Conservation (phyloP, 2,797 vertebrate species). For the Tachyglossus aculeatus region DNA sequence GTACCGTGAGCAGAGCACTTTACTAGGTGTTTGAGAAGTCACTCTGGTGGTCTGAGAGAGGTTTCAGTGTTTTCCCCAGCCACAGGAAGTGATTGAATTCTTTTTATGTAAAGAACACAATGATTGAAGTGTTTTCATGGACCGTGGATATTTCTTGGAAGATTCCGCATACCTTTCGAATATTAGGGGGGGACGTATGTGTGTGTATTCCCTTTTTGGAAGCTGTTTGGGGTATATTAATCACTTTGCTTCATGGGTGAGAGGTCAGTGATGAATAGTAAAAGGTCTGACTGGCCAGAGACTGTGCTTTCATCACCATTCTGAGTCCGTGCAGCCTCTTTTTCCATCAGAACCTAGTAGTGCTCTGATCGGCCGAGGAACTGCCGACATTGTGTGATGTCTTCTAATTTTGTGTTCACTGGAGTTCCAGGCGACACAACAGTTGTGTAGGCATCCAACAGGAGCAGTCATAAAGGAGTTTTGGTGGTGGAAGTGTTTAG, state of each 20-base stretch:
- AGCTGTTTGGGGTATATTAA: too few species aligned
- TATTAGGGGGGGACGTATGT: too few species aligned
- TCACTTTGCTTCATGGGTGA: constrained; percentile 3
- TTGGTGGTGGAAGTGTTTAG: background rate
- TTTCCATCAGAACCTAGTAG: background rate
- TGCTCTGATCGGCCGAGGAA: background rate
- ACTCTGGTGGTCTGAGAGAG: too few species aligned
- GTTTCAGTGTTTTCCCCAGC: too few species aligned
- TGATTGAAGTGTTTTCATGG: too few species aligned
- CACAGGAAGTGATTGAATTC: too few species aligned
- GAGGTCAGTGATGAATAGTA: constrained; percentile 8
- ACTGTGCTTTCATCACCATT: background rate
- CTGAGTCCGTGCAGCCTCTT: background rate
- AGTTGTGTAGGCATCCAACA: background rate
- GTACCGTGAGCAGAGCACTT: too few species aligned
- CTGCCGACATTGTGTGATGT: background rate
- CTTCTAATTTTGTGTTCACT: background rate
- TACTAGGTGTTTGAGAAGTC: too few species aligned
- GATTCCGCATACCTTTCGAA: too few species aligned
- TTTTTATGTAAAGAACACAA: too few species aligned
- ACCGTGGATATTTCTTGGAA: too few species aligned
- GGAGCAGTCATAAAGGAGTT: background rate
- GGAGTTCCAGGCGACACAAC: background rate
- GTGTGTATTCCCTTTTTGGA: too few species aligned
- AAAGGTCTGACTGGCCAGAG: background rate